phyloP scores from a whole-genome alignment of 2,113 vertebrate species.

The Thamnophis sirtalis region DNA sequence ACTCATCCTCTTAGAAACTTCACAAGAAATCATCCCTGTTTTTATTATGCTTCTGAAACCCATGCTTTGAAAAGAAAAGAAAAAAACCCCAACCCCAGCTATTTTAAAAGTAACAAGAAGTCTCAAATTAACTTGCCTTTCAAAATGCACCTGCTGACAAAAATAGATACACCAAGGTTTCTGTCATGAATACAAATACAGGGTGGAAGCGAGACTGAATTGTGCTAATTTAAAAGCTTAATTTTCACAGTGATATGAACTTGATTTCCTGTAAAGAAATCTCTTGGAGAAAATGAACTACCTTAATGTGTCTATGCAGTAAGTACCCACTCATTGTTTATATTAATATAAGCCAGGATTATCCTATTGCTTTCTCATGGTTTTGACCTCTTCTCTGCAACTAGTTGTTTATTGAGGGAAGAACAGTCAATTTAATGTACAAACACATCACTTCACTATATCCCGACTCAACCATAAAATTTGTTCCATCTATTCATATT shows the following conservation, averaged over 20 bases:
- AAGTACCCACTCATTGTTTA: not conserved
- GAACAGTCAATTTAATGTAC: not conserved
- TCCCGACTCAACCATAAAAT: not conserved
- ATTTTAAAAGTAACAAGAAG: not conserved
- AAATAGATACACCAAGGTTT: conserved; percentile 4
- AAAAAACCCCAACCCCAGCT: not conserved
- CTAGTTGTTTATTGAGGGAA: not conserved
- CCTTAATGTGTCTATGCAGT: not conserved
- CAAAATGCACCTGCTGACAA: not conserved
- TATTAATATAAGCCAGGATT: not conserved
- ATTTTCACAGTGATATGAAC: not conserved
- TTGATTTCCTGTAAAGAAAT: not conserved
- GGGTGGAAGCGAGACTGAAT: not conserved
- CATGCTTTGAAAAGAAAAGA: not conserved
- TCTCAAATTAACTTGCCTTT: conserved; percentile 12
- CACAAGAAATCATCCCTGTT: not conserved
- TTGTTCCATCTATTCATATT: not conserved
- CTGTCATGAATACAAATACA: not conserved
- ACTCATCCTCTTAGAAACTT: not conserved
- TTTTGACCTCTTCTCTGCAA: not conserved
- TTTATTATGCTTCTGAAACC: not conserved
- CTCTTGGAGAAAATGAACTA: not conserved
- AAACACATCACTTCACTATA: not conserved
- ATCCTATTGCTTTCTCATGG: too few relatives aligned
- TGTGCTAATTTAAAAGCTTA: not conserved